phyloP scores from a whole-genome alignment of 2,888 invertebrate species.

The Pediacus dermestoides region DNA sequence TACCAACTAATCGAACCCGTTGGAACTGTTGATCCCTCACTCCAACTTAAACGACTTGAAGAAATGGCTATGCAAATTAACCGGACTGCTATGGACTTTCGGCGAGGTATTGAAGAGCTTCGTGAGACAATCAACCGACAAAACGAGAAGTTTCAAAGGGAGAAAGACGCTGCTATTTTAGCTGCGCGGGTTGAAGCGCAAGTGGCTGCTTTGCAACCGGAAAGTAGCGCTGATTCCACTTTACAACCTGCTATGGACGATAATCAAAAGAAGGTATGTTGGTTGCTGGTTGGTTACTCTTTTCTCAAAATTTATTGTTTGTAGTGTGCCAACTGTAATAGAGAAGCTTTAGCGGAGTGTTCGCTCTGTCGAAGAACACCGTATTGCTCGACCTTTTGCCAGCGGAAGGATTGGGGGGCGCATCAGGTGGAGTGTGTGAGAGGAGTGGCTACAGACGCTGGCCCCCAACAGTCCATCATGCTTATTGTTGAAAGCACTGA shows the following conservation, averaged over 20 bases:
- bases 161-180: constrained; percentile 63
- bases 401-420: constrained; percentile 84
- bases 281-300: neutral
- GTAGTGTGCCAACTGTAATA: constrained; percentile 85
- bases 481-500: constrained; percentile 76
- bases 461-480: constrained; percentile 75
- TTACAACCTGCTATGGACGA: constrained; percentile 59
- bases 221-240: constrained; percentile 54
- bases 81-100: constrained; percentile 66
- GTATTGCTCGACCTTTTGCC: constrained; percentile 87
- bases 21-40: constrained; percentile 44
- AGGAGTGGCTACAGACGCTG: constrained; percentile 58
- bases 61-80: constrained; percentile 66
- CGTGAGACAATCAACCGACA: constrained; percentile 64
- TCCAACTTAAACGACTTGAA: constrained; percentile 63
- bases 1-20: constrained; percentile 56
- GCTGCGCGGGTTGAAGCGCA: constrained; percentile 66
- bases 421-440: constrained; percentile 83
- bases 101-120: constrained; percentile 67
- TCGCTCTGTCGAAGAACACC: constrained; percentile 81
- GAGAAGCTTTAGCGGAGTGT: constrained; percentile 83
- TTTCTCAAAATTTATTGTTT: constrained; percentile 15
- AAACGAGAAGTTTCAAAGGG: constrained; percentile 61
- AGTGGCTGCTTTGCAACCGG: constrained; percentile 55
- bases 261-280: constrained; percentile 67